Conservation (phyloP, 1,140 invertebrate genomes). For the Leptonema lineaticorne region DNA sequence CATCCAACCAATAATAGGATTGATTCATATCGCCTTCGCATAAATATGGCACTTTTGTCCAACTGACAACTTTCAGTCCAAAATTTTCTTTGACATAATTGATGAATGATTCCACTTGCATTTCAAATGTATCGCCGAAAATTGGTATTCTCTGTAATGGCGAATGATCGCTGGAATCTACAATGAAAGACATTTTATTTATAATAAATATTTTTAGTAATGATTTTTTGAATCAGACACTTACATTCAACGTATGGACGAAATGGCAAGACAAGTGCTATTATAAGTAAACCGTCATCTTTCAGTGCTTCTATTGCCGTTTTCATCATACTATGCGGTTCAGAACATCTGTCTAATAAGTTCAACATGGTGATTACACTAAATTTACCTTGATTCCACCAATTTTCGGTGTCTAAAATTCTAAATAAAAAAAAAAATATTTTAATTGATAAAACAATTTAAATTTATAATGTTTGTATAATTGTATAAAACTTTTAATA, state of each 20-base stretch:
- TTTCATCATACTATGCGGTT: constrained; percentile 71
- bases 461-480: constrained; percentile 16
- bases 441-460: background rate
- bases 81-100: constrained; percentile 68
- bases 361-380: constrained; percentile 87
- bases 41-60: constrained; percentile 86
- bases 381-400: constrained; percentile 66
- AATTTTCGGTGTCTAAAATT: constrained; percentile 73
- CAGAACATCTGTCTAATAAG: constrained; percentile 85
- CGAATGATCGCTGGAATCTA: constrained; percentile 65
- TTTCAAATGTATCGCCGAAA: constrained; percentile 71
- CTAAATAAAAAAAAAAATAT: too few relatives aligned
- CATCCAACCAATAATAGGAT: constrained; percentile 87
- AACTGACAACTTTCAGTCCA: constrained; percentile 72
- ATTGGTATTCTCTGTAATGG: constrained; percentile 73
- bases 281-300: constrained; percentile 68
- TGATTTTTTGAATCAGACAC: background rate
- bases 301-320: constrained; percentile 67
- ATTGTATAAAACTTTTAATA: background rate
- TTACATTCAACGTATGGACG: constrained; percentile 84
- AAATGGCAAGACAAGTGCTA: constrained; percentile 87
- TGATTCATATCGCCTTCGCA: constrained; percentile 93
- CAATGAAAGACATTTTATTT: constrained; percentile 40
- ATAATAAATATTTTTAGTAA: background rate
- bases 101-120: constrained; percentile 73